Percentiles rank a stretch among this genome's conserved stretches.
Conservation (phyloP, 1,140 invertebrate species). For the Macrocentrus cingulum region DNA sequence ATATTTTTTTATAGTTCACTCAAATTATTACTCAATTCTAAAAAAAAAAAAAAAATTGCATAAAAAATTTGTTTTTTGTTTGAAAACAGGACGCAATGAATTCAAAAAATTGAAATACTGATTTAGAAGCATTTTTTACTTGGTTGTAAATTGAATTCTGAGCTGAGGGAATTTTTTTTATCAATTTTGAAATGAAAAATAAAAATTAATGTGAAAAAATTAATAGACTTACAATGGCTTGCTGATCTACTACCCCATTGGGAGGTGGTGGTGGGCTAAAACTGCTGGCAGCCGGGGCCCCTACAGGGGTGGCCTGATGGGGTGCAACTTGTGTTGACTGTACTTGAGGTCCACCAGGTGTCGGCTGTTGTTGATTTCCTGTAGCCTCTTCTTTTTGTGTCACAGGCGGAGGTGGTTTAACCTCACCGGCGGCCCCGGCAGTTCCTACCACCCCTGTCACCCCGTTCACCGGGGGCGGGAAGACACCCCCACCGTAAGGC, state of each 20-base stretch:
- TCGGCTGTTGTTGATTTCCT: constrained; percentile 44
- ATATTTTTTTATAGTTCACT: too few species aligned
- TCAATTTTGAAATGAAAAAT: too few species aligned
- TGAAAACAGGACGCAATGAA: too few species aligned
- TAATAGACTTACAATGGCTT: constrained; percentile 55
- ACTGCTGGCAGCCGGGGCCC: constrained; percentile 46
- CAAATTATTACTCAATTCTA: too few species aligned
- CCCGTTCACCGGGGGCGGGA: constrained; percentile 73
- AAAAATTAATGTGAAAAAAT: too few species aligned
- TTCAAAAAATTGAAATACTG: too few species aligned
- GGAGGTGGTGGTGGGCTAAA: constrained; percentile 56
- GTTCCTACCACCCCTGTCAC: constrained; percentile 64
- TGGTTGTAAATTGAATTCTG: too few species aligned
- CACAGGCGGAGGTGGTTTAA: constrained; percentile 45
- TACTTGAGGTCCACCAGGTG: constrained; percentile 46
- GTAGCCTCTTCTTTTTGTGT: constrained; percentile 50
- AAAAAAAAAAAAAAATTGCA: constrained; percentile 2
- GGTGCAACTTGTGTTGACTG: constrained; percentile 42
- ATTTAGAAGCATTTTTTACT: too few species aligned
- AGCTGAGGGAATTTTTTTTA: too few species aligned
- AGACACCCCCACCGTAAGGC: constrained; percentile 79
- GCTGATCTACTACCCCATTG: constrained; percentile 56
- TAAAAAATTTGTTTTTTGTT: too few species aligned
- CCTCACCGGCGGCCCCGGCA: constrained; percentile 55
- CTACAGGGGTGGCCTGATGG: constrained; percentile 44